phyloP scores from a whole-genome alignment of 2,113 vertebrate species.

The Cariama cristata region DNA sequence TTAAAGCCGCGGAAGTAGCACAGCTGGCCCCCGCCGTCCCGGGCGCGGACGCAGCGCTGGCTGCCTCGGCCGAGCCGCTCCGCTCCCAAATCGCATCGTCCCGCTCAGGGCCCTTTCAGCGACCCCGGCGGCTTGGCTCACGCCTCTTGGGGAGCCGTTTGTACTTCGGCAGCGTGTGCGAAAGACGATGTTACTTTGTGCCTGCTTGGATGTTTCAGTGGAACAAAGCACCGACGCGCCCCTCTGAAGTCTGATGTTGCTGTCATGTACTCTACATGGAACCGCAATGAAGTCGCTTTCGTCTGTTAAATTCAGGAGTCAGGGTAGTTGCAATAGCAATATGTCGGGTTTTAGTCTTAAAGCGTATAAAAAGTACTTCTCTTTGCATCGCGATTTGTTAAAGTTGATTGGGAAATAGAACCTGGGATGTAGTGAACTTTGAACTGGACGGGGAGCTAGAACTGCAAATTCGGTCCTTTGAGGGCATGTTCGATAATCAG shows the following conservation, averaged over 20 bases:
- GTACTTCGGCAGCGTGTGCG: accelerated
- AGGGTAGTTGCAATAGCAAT: accelerated
- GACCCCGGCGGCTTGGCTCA: accelerated
- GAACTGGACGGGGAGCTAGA: accelerated
- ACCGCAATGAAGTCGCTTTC: accelerated
- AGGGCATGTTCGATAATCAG: not conserved
- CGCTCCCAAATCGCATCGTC: not conserved
- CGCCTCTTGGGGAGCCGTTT: accelerated
- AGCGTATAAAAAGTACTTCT: accelerated
- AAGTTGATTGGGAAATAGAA: not conserved
- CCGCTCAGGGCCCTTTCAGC: accelerated
- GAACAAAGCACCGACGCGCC: accelerated
- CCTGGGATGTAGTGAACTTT: not conserved
- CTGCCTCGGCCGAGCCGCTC: not conserved
- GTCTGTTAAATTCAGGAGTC: not conserved
- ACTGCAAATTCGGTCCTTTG: not conserved
- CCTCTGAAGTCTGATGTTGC: not conserved
- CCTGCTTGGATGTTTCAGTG: accelerated
- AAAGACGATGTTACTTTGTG: accelerated
- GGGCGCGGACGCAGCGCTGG: not conserved
- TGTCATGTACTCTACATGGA: accelerated
- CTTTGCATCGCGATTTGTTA: accelerated
- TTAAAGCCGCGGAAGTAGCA: constrained; percentile 47
- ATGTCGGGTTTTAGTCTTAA: accelerated
- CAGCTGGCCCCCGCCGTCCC: not conserved